Evolutionary conservation across 1,140 invertebrate genomes (phyloP).

Genomic region (Bradynema listronoti): DNA sequence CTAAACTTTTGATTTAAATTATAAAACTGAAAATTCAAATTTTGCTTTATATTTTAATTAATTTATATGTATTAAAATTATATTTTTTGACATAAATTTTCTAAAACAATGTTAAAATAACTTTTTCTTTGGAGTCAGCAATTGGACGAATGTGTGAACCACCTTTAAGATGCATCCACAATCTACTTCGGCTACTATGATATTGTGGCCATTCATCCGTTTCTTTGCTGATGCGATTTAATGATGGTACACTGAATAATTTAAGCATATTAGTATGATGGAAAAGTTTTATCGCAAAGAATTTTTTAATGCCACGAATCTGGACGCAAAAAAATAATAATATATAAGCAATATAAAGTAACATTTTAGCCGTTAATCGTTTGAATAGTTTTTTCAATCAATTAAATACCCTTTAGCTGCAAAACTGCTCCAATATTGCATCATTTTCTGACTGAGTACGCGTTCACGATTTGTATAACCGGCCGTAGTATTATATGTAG

Average conservation of each 20-base stretch:
- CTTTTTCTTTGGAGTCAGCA: constrained; percentile 30
- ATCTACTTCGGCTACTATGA: constrained; percentile 33
- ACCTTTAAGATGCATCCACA: constrained; percentile 54
- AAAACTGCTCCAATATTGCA: constrained; percentile 49
- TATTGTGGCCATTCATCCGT: constrained; percentile 53
- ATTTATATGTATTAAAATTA: too few species aligned
- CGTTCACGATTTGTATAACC: constrained; percentile 41
- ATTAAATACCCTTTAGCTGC: constrained; percentile 45
- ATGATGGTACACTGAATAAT: constrained; percentile 19
- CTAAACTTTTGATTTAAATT: too few species aligned
- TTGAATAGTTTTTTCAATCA: too few species aligned
- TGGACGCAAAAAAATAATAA: constrained; percentile 11
- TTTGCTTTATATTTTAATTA: background rate
- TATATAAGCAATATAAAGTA: background rate
- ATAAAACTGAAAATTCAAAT: background rate
- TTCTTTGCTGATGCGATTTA: constrained; percentile 17
- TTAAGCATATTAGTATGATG: constrained; percentile 11
- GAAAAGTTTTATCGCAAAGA: background rate
- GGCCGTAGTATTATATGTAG: constrained; percentile 53
- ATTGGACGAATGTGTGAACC: constrained; percentile 49
- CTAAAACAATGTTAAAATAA: background rate
- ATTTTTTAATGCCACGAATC: background rate
- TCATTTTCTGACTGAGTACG: constrained; percentile 43
- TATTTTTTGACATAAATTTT: background rate
- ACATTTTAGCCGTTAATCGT: too few species aligned